A percentile compares a stretch with the other conserved stretches of the same genome.
phyloP scores from a whole-genome alignment of 2,113 vertebrate species.

The Myrmecophaga tridactyla region DNA sequence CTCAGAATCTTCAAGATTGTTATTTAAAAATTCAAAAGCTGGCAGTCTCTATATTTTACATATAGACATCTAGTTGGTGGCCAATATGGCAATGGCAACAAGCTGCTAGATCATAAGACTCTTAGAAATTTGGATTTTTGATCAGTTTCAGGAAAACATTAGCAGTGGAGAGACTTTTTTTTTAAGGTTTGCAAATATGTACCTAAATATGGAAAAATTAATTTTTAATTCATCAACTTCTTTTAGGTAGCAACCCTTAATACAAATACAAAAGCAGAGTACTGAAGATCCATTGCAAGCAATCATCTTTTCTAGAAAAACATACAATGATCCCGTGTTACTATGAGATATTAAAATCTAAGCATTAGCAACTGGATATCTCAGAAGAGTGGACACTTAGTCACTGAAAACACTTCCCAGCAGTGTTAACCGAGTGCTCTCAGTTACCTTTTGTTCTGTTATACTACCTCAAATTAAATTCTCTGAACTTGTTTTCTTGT shows the following conservation, averaged over 20 bases:
- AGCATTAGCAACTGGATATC: neutral
- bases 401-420: neutral
- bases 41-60: neutral
- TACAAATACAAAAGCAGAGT: neutral
- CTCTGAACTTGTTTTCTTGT: neutral
- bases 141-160: neutral
- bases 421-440: neutral
- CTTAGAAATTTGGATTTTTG: neutral
- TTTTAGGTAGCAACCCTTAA: slow-evolving; percentile 14
- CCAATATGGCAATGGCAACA: neutral
- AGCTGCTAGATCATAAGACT: neutral
- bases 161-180: neutral
- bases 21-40: neutral
- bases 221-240: neutral
- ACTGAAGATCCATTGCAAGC: neutral
- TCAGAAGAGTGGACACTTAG: neutral
- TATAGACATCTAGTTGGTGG: neutral
- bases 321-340: neutral
- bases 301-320: neutral
- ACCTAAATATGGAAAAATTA: neutral
- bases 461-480: neutral
- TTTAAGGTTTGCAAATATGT: neutral
- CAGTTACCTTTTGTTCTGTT: neutral
- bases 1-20: neutral
- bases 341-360: neutral